A percentile compares a stretch with the other conserved stretches of the same genome.
Conservation (phyloP, 2,888 invertebrate species). For the Hetaerina titia region DNA sequence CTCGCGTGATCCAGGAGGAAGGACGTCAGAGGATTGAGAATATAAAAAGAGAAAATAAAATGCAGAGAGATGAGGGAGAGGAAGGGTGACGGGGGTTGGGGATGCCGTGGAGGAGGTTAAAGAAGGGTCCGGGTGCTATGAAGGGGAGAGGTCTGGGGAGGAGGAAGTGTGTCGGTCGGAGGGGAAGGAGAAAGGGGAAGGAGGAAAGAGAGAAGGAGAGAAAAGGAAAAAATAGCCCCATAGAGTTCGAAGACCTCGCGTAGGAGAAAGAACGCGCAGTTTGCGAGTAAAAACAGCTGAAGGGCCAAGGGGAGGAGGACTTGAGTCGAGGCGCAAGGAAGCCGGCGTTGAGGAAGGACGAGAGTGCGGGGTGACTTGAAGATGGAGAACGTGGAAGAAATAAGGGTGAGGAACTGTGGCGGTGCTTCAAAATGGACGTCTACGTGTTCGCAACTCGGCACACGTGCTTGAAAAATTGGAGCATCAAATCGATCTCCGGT, state of each 20-base stretch:
- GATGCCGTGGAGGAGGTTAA: neutral
- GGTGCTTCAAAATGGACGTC: neutral
- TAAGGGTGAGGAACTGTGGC: neutral
- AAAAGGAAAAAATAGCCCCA: constrained; percentile 60
- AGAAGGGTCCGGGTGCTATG: neutral
- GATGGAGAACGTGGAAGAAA: neutral
- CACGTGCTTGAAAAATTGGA: neutral
- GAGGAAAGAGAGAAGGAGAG: neutral
- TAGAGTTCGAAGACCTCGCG: constrained; percentile 58
- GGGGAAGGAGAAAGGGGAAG: neutral
- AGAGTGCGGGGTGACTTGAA: neutral
- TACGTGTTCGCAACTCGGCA: neutral
- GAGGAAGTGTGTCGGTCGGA: neutral
- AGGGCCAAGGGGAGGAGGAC: neutral
- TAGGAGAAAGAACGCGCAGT: constrained; percentile 52
- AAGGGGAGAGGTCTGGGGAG: neutral
- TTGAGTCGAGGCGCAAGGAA: constrained; percentile 38
- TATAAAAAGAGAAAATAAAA: neutral
- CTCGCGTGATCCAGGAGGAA: neutral
- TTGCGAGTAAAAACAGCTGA: constrained; percentile 57
- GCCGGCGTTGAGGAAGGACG: constrained; percentile 54
- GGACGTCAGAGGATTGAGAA: constrained; percentile 17
- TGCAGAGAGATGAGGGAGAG: neutral
- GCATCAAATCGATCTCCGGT: no score
- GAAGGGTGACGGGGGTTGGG: neutral